Percentiles rank a stretch among this genome's conserved stretches.
Conservation (phyloP, 2,888 invertebrate species). For the Cetonia aurata region DNA sequence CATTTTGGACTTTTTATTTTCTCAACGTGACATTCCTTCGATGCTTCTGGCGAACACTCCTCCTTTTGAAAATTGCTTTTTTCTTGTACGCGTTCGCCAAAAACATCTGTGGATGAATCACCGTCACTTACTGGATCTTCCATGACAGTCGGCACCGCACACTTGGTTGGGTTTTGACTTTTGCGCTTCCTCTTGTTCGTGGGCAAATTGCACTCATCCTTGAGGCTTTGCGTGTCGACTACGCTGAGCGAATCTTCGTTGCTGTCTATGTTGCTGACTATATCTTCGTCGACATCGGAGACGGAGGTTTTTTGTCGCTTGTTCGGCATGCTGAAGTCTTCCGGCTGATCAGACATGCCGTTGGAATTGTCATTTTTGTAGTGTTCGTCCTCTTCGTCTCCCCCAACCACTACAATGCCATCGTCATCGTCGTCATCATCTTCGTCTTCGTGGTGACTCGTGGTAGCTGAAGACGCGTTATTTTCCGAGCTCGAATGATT, state of each 20-base stretch:
- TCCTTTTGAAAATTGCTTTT: conserved; percentile 36
- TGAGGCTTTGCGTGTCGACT: conserved; percentile 69
- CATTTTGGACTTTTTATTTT: conserved; percentile 50
- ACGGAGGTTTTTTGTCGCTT: conserved; percentile 73
- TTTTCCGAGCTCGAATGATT: conserved; percentile 50
- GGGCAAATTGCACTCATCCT: conserved; percentile 71
- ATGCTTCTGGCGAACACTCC: conserved; percentile 43
- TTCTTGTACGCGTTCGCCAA: conserved; percentile 51
- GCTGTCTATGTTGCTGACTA: conserved; percentile 74
- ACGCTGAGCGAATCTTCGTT: conserved; percentile 74
- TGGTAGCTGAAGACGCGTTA: conserved; percentile 57
- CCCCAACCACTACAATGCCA: conserved; percentile 83
- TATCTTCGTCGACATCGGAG: conserved; percentile 71
- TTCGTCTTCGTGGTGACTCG: conserved; percentile 61
- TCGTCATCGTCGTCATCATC: conserved; percentile 80
- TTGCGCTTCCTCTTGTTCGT: conserved; percentile 88
- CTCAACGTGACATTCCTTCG: conserved; percentile 40
- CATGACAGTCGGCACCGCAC: conserved; percentile 73
- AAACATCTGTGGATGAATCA: conserved; percentile 72
- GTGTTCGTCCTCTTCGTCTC: conserved; percentile 69
- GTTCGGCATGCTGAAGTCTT: conserved; percentile 77
- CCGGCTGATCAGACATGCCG: conserved; percentile 71
- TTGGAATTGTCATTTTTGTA: conserved; percentile 65
- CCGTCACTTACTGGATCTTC: conserved; percentile 72
- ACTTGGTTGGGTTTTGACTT: conserved; percentile 87